phyloP scores from a whole-genome alignment of 2,888 invertebrate genomes.

The Lithophane semibrunnea region DNA sequence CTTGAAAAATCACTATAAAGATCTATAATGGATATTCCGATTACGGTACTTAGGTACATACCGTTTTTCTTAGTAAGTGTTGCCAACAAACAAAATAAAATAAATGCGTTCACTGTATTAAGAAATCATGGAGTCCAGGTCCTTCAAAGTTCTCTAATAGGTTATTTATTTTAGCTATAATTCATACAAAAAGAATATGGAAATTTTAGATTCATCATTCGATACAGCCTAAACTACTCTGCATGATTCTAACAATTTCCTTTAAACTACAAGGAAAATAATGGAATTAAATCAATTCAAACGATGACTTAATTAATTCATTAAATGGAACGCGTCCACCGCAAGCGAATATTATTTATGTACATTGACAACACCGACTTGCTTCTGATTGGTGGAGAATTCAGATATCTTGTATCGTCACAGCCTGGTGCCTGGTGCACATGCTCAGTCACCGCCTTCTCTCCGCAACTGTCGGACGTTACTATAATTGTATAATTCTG shows the following conservation, averaged over 20 bases:
- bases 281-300: not conserved
- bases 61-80: not conserved
- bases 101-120: not conserved
- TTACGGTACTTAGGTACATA: no score
- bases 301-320: not conserved
- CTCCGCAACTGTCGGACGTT: not conserved
- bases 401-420: not conserved
- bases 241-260: not conserved
- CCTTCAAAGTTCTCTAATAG: not conserved
- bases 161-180: no score
- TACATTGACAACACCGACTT: constrained; percentile 2
- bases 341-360: not conserved
- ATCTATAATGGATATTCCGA: not conserved
- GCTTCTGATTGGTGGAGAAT: constrained; percentile 10
- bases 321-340: not conserved
- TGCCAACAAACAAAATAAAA: not conserved
- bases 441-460: not conserved
- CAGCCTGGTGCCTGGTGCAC: not conserved
- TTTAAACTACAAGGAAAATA: not conserved
- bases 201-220: not conserved
- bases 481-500: not conserved
- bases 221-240: not conserved
- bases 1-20: not conserved
- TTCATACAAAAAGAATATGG: no score
- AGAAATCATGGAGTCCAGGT: not conserved